phyloP scores from a whole-genome alignment of 2,888 invertebrate genomes.

The Loripinus fragilis region DNA sequence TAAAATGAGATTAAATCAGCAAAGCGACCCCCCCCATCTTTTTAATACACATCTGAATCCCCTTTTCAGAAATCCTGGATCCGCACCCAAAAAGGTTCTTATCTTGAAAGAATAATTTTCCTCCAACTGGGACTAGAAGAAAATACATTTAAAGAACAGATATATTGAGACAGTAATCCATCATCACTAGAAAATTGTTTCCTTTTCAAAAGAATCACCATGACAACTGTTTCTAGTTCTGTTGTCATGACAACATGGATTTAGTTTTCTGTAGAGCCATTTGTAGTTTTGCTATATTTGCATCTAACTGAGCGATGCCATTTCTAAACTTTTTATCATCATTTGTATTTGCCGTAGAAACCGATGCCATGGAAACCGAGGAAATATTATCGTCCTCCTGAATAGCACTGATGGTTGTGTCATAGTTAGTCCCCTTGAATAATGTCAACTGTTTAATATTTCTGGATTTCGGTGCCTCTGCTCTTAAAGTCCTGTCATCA shows the following conservation, averaged over 20 bases:
- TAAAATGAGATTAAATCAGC: too few species aligned
- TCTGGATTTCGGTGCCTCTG: constrained; percentile 21
- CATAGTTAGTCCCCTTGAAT: constrained; percentile 48
- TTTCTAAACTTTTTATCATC: constrained; percentile 75
- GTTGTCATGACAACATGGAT: constrained; percentile 65
- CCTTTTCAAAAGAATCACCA: too few species aligned
- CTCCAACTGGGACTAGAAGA: too few species aligned
- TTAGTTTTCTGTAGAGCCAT: constrained; percentile 74
- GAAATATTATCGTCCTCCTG: constrained; percentile 68
- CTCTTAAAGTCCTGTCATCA: constrained; percentile 44
- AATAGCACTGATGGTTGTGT: constrained; percentile 76
- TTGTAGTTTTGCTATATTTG: constrained; percentile 77
- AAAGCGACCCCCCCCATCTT: too few species aligned
- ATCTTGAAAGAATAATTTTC: too few species aligned
- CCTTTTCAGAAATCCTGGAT: too few species aligned
- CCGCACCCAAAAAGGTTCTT: too few species aligned
- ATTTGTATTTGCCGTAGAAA: constrained; percentile 66
- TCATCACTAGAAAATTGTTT: too few species aligned
- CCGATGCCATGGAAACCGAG: constrained; percentile 62
- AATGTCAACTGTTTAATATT: constrained; percentile 41
- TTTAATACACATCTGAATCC: too few species aligned
- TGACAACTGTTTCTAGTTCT: too few species aligned
- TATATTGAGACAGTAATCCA: too few species aligned
- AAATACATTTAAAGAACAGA: too few species aligned
- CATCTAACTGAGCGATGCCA: constrained; percentile 78